Evolutionary conservation across 2,797 vertebrate genomes (phyloP), one percentile per base, ranked within the genome.

Genomic region (Chaunax sp.): DNA sequence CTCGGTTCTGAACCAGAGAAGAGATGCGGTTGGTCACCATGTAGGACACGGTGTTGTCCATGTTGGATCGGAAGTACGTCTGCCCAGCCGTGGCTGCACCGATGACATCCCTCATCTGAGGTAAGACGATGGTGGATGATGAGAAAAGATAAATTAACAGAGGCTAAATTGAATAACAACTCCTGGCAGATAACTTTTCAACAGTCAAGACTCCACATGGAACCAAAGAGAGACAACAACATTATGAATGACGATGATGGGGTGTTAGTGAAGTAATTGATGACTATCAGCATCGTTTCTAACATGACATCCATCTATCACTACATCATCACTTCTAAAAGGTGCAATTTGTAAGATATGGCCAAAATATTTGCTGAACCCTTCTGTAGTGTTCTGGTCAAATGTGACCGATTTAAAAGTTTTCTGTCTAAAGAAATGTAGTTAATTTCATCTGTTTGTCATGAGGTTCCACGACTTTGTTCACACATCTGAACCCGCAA

Each of bases 81-180:
- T 97, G 93, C 43, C 95, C 95, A 35, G 96, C 93, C 50, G 96
- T 97, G 45, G 97, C 97, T 40, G 96, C 96, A 41, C 96, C 96
- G 15, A 99, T 98, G 26, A 98, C 94, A 3, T 99, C 97, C 82
- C 96, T 94, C 97, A 99, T 99, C 98, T 99, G 90, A 67, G 64
- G 51, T 4, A 50, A 6, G 2, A 19, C 1, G 14, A 40, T 12
- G n/a, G n/a, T 13, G 13, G 7, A 20, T 2, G 0, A 20, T n/a
- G 2, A 60, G 2, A 64, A 38, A 10, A 54, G 62, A 66, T 0
- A 19, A 7, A 22, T 8, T 8, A 28, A 50, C 10, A 5, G 9
- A 4, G 4, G 19, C 51, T 11, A 8, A 64, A 44, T 5, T 18
- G 26, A 15, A 10, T 3, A 25, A 16, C 46, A 26, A 49, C 20